phyloP scores from a whole-genome alignment of 2,797 vertebrate species.

The Rhabdophis nuchalis region DNA sequence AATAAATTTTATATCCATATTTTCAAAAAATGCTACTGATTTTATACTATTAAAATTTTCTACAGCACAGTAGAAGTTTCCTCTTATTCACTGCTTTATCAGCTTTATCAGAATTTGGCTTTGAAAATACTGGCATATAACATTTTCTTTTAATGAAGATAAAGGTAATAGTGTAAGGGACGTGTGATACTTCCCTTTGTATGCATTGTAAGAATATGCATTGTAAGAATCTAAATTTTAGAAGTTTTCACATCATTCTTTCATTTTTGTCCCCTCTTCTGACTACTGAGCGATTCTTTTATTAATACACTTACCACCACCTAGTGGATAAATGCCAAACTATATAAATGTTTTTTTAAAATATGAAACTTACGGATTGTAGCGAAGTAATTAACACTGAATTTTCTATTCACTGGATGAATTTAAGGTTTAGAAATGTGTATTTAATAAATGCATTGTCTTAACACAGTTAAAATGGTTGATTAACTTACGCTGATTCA shows the following conservation, averaged over 20 bases:
- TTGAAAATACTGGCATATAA: not conserved
- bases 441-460: not conserved
- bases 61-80: not conserved
- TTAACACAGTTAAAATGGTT: not conserved
- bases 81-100: not conserved
- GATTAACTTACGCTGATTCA: not conserved
- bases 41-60: not conserved
- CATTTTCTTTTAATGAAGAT: slow-evolving; percentile 3
- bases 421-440: not conserved
- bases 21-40: not conserved
- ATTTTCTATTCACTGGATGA: not conserved
- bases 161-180: not conserved
- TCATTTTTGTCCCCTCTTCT: slow-evolving; percentile 7
- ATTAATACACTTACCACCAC: slow-evolving; percentile 28
- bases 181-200: not conserved
- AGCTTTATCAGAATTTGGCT: not conserved
- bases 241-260: slow-evolving; percentile 2
- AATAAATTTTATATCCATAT: not conserved
- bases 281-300: not conserved
- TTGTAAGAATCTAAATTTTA: not conserved
- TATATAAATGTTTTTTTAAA: not conserved
- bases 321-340: slow-evolving; percentile 50
- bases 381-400: not conserved
- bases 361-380: not conserved
- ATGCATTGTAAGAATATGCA: not conserved